Conservation (phyloP, 2,888 invertebrate species). For the Syrista parreyssii region DNA sequence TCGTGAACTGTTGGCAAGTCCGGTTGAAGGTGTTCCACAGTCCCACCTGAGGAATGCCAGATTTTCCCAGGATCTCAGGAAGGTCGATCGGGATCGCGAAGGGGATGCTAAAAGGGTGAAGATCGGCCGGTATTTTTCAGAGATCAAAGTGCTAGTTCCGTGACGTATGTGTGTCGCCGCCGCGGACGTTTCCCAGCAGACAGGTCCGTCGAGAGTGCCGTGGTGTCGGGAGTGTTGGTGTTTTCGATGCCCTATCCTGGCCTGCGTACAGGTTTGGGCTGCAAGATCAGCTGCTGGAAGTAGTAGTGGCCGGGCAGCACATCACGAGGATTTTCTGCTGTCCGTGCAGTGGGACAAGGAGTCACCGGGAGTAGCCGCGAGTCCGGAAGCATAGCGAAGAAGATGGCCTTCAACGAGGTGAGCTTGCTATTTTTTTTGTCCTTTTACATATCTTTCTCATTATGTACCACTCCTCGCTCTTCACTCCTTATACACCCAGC, state of each 20-base stretch:
- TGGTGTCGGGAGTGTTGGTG: conserved; percentile 33
- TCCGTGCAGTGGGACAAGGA: conserved; percentile 60
- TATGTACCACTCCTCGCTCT: conserved; percentile 5
- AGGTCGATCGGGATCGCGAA: conserved; percentile 6
- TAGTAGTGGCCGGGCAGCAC: conserved; percentile 36
- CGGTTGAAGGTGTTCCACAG: conserved; percentile 12
- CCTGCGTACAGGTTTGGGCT: conserved; percentile 30
- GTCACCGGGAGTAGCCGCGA: conserved; percentile 60
- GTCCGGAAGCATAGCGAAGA: conserved; percentile 62
- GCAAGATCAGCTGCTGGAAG: conserved; percentile 38
- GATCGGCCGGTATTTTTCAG: background rate
- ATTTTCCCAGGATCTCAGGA: conserved; percentile 9
- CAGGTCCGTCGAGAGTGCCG: conserved; percentile 32
- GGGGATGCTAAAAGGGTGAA: conserved; percentile 1
- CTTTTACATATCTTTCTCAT: background rate
- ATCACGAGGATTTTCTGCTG: conserved; percentile 32
- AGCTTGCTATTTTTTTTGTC: conserved; percentile 55
- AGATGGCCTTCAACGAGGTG: conserved; percentile 84
- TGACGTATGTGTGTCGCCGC: conserved; percentile 62
- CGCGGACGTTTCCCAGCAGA: conserved; percentile 50
- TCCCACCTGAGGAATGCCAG: conserved; percentile 43
- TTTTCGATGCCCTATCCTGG: conserved; percentile 37
- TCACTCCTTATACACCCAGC: background rate
- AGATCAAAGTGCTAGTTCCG: conserved; percentile 34
- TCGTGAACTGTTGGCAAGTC: background rate